A percentile compares a stretch with the other conserved stretches of the same genome.
phyloP scores from a whole-genome alignment of 2,888 invertebrate species.

The Hymenopus coronatus region DNA sequence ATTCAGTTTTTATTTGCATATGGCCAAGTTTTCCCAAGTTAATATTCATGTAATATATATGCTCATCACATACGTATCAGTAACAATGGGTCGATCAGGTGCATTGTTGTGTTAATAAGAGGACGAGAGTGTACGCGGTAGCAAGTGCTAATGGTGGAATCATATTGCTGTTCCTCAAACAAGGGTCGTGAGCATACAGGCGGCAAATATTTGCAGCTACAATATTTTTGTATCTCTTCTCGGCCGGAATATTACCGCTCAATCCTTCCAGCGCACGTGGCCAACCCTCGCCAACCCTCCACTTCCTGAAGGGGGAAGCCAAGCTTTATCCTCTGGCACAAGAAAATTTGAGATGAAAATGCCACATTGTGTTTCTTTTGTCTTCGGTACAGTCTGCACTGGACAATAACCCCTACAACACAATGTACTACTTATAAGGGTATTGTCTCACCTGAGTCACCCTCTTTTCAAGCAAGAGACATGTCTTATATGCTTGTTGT shows the following conservation, averaged over 20 bases:
- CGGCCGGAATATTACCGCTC: background rate
- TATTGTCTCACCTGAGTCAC: too few species aligned
- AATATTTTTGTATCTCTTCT: conserved; percentile 6
- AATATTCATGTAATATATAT: too few species aligned
- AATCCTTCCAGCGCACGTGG: background rate
- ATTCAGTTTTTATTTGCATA: too few species aligned
- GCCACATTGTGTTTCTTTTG: background rate
- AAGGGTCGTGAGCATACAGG: background rate
- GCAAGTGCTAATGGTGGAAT: conserved; percentile 15
- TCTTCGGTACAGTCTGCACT: background rate
- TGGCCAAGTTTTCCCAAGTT: too few species aligned
- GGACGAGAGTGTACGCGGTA: background rate
- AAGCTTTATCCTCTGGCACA: background rate
- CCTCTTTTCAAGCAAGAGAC: too few species aligned
- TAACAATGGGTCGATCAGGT: background rate
- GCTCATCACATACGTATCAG: background rate
- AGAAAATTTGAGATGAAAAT: background rate
- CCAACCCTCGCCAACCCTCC: background rate
- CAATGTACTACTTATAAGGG: too few species aligned
- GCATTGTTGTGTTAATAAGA: background rate
- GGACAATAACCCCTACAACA: background rate
- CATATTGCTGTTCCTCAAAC: conserved; percentile 18
- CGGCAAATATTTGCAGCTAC: conserved; percentile 5
- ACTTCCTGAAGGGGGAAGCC: background rate
- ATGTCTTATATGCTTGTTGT: too few species aligned